Base-by-base conservation (phyloP, 2,888 invertebrate genomes). In the Nephrotoma flavescens region DNA sequence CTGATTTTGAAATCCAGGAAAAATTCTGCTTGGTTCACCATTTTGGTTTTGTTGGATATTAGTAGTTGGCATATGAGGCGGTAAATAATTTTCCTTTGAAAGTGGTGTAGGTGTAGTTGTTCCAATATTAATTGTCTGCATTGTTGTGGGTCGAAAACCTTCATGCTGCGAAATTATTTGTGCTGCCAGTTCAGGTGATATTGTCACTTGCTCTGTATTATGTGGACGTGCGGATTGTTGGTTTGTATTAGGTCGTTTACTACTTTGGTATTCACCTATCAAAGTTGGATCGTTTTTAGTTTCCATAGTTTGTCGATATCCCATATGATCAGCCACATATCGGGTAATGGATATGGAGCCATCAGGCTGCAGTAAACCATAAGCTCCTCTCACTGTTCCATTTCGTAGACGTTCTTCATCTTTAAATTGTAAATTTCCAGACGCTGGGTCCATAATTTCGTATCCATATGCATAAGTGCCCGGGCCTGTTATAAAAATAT, bases 391-490 rank as follows among this genome's bases (percentile, higher is more conserved):
- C 0, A 96, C 94, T 3, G 95, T 95, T 31, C 96, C 96, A 90
- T 96, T 95, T 0, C 93, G 90, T 88, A 93, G 93, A 45, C 95
- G 92, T 88, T 95, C 94, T 89, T 96, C 96, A 86, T 93, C 93
- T 4, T 95, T 92, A 89, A 94, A 96, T 89, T 96, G 96, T 6
- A 93, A 92, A 89, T 96, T 96, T 11, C 94, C 93, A 3, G 93
- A 93, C 6, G 90, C 90, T 0, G 93, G 92, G 89, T 96, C 96
- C 57, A 94, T 92, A 6, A 95, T 91, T 89, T 96, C 95, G 89
- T 95, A 96, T 12, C 96, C 95, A 89, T 95, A 96, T 0, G 94
- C 93, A 89, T 96, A 96, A 0, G 95, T 94, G 31, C 95, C 94
- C 31, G 94, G 93, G 45, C 94, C 94, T 92, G 89, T 87, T 19